These are phyloP conservation scores for Drosophila baimaii DNA, from an alignment of 1,140 invertebrate species.

Conservation along the genomic window DNA sequence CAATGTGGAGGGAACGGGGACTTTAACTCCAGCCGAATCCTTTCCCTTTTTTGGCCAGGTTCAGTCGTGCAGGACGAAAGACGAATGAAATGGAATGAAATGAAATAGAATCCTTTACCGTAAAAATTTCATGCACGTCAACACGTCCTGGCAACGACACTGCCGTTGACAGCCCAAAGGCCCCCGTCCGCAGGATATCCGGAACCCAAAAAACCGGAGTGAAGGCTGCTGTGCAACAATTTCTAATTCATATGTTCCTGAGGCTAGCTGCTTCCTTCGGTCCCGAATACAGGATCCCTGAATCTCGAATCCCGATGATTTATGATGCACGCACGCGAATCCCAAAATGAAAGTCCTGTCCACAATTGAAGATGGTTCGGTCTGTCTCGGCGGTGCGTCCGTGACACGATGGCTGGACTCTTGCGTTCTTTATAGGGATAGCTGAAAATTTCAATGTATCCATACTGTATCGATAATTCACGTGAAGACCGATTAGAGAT, in stretches of 20 bases:
- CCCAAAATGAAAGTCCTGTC: slow-evolving; percentile 63
- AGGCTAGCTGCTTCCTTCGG: slow-evolving; percentile 6
- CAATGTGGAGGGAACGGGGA: slow-evolving; percentile 26
- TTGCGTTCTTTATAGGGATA: too few relatives aligned
- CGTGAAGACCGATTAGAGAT: too few relatives aligned
- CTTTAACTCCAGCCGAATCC: slow-evolving; percentile 21
- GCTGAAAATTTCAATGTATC: too few relatives aligned
- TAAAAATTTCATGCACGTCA: slow-evolving; percentile 82
- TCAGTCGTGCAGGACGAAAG: slow-evolving; percentile 65
- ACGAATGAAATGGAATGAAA: slow-evolving; percentile 53
- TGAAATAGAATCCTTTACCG: slow-evolving; percentile 79
- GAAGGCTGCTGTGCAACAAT: slow-evolving; percentile 61
- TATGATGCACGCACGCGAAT: slow-evolving; percentile 73
- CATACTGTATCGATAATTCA: too few relatives aligned
- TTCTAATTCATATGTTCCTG: slow-evolving; percentile 80
- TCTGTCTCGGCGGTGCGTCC: background rate
- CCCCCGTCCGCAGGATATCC: slow-evolving; percentile 15
- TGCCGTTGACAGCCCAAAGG: slow-evolving; percentile 62
- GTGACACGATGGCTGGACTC: slow-evolving; percentile 13
- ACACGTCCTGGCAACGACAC: slow-evolving; percentile 70
- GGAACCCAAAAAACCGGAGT: slow-evolving; percentile 12
- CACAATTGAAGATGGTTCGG: slow-evolving; percentile 10
- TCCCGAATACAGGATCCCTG: background rate
- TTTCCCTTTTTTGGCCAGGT: slow-evolving; percentile 48
- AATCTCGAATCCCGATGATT: slow-evolving; percentile 59